Conservation (phyloP, 2,888 invertebrate genomes). For the Xestia rhomboidea region DNA sequence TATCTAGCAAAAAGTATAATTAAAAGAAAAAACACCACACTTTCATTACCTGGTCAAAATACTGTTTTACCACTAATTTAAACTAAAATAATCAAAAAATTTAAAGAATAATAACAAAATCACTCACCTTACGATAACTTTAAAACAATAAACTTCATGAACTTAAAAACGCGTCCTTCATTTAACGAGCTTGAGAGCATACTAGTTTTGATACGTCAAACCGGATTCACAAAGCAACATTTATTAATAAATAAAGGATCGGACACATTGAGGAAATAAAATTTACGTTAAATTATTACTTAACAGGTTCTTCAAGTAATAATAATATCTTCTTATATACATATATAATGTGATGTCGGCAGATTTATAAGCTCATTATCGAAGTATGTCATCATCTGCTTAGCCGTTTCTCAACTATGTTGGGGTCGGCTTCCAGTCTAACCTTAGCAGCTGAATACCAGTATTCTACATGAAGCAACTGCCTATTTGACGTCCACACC, state of each 20-base stretch:
- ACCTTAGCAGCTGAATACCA: no score
- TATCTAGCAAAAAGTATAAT: neutral
- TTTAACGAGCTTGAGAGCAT: no score
- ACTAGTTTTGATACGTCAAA: slow-evolving; percentile 12
- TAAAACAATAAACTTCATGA: neutral
- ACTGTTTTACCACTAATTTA: neutral
- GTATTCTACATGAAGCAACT: no score
- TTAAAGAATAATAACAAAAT: neutral
- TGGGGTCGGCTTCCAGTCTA: no score
- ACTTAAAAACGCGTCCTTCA: slow-evolving; percentile 10
- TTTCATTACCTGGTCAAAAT: neutral
- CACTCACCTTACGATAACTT: slow-evolving; percentile 21
- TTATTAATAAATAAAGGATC: neutral
- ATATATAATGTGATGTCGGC: no score
- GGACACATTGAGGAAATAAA: slow-evolving; percentile 9
- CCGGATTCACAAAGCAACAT: slow-evolving; percentile 23
- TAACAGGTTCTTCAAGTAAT: slow-evolving; percentile 15
- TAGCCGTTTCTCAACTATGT: no score
- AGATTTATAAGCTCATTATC: no score
- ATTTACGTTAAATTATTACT: neutral
- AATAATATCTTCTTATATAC: neutral
- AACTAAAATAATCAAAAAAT: neutral
- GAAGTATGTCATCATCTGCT: no score
- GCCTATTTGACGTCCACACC: no score
- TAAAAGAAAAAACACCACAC: neutral